Percentiles rank a stretch among this genome's conserved stretches.
These are phyloP conservation scores for Hyaena hyaena DNA, from an alignment of 2,113 vertebrate species.

Conservation along the genomic window DNA sequence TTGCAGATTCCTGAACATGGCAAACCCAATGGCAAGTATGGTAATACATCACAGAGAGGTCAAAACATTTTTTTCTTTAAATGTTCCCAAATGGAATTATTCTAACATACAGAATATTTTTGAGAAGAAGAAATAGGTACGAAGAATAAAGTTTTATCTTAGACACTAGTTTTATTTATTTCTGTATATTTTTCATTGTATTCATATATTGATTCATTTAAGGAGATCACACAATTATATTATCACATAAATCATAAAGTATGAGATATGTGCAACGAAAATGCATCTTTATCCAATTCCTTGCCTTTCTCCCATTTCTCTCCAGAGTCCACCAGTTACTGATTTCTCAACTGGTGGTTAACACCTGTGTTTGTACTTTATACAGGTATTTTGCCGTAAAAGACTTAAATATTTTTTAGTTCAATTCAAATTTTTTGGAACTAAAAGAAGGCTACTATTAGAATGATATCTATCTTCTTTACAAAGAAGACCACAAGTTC, in stretches of 20 bases:
- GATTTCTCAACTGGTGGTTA: neutral
- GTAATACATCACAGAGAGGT: slow-evolving; percentile 64
- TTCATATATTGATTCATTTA: neutral
- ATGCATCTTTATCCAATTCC: neutral
- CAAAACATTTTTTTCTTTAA: slow-evolving; percentile 41
- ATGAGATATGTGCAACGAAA: neutral
- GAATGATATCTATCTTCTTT: slow-evolving; percentile 23
- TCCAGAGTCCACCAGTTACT: neutral
- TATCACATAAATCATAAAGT: neutral
- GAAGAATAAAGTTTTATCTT: neutral
- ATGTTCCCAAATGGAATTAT: slow-evolving; percentile 43
- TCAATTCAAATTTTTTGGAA: neutral
- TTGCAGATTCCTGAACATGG: slow-evolving; percentile 49
- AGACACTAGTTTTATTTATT: neutral
- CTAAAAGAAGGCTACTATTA: slow-evolving; percentile 15
- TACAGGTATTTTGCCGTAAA: neutral
- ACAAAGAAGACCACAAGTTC: slow-evolving; percentile 39
- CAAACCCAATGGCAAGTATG: neutral
- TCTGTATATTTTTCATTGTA: neutral
- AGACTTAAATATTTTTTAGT: neutral
- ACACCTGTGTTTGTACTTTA: neutral
- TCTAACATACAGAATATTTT: neutral
- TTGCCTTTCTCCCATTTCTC: neutral
- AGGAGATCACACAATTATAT: neutral
- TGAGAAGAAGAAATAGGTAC: neutral